Base-by-base conservation (phyloP, 2,888 invertebrate genomes). In the Drosophila borborema region DNA sequence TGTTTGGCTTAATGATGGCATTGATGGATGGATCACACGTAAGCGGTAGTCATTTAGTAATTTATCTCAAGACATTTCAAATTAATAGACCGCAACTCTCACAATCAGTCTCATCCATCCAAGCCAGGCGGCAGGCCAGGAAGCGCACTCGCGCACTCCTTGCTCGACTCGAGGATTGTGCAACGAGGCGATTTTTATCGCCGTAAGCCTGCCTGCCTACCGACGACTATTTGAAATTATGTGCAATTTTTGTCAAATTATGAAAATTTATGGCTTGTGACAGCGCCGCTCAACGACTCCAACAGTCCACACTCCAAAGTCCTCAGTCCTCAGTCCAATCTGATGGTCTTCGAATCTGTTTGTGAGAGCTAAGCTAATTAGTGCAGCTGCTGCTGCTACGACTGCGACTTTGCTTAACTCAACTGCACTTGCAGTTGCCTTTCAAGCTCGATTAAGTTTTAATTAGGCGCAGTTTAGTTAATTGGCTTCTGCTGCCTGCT, bases 1-100 rank as follows among this genome's bases (percentile, higher is more conserved):
- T 89, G 90, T 82, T 88, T 77, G 73, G 89, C 86, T 86, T 87
- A 90, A 90, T 87, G 87, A 87, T 87, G 87, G 90, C 87, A 87
- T 89, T 87, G 87, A 87, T 87, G 90, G 87, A 87, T 87, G 87
- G 90, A 87, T 87, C 87, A 87, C 89, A 90, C 87, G 87, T 89
- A 90, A 87, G 90, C 87, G 86, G 77, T 71, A 90, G 87, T 89
- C 87, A 81, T 86, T 87, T 87, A 83, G 87, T 90, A 89, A 90
- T 87, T 87, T 87, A 87, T 87, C 85, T 90, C 80, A 67, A 80
- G 78, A 80, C 87, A 80, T 89, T 87, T 87, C 84, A 86, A 87
- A 87, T 90, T 89, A 87, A 90, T 90, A 90, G 84, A 89, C 89
- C 84, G 72, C 67, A 74, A 72, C 70, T 74, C 72, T 75, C 69